Percentiles rank a stretch among this genome's conserved stretches.
Evolutionary conservation across 2,113 vertebrate species (phyloP).

Genomic region (Dasypus novemcinctus): DNA sequence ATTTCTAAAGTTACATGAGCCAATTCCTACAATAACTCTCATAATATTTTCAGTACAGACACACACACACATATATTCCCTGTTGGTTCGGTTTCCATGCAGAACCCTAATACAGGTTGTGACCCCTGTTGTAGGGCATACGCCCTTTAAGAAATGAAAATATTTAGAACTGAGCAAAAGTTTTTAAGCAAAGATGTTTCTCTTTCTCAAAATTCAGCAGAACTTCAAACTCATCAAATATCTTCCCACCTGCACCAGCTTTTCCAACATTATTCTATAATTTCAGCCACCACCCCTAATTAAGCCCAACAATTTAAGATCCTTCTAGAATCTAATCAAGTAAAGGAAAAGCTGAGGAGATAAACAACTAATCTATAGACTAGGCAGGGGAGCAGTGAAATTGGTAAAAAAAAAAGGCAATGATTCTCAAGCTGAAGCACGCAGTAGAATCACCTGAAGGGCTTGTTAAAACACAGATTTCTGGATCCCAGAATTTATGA

Average conservation of each 20-base stretch:
- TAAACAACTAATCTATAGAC: not conserved
- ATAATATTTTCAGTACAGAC: too few species aligned
- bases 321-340: not conserved
- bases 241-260: not conserved
- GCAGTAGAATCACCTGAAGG: not conserved
- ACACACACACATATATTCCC: too few species aligned
- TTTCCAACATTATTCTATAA: conserved; percentile 25
- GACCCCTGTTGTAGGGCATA: not conserved
- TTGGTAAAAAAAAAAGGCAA: not conserved
- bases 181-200: not conserved
- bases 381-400: not conserved
- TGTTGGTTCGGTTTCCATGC: too few species aligned
- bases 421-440: not conserved
- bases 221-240: conserved; percentile 18
- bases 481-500: not conserved
- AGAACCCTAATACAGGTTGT: too few species aligned
- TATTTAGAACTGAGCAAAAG: not conserved
- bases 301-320: not conserved
- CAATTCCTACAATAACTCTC: too few species aligned
- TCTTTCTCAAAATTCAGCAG: conserved; percentile 19
- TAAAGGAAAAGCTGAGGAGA: not conserved
- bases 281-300: not conserved
- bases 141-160: conserved; percentile 17
- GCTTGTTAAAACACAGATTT: not conserved
- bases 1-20: too few species aligned